Base-by-base conservation (phyloP, 2,797 vertebrate genomes). In the Microhierax caerulescens region DNA sequence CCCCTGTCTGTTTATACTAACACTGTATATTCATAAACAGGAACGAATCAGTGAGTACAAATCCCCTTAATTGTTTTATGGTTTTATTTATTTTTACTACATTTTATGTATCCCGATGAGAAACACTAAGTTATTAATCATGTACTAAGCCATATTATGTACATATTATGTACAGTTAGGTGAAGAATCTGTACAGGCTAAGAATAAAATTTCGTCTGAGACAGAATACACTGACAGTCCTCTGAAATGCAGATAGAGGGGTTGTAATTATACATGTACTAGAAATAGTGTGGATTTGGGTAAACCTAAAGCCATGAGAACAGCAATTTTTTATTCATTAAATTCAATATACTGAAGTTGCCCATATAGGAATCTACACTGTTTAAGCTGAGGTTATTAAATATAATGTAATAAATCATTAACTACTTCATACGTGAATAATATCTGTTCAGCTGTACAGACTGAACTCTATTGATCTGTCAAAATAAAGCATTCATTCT, bases 1-100 rank as follows among this genome's bases (percentile, higher is more conserved):
- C 94, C 84, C 83, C 84, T 92, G 53, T 95, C 92, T 96, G 89
- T 96, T 97, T 97, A 97, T 85, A 61, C 43, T 91, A 94, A 91
- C 80, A 89, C 84, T 95, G 74, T 83, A 91, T 91, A 88, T 88
- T 90, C 85, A 95, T 76, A 93, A 94, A 93, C 86, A 95, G 90
- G 86, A 95, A 94, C 2, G 3, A 97, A 95, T 93, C 95, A 90
- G 90, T 85, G 65, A 95, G 68, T 88, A 95, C 95, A 96, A 92
- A 96, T 80, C 65, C 56, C 79, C 86, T 96, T 94, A 97, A 96
- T 92, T 96, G 83, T 90, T 94, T 93, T 85, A 93, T 56, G 60
- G 84, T 34, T 90, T 88, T 96, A 93, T 97, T 98, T 95, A 82
- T 93, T 97, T 96, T 91, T 89, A 80, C 77, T 95, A 64, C 76